A percentile compares a stretch with the other conserved stretches of the same genome.
Conservation (phyloP, 2,888 invertebrate genomes). For the Perizoma affinitatum region DNA sequence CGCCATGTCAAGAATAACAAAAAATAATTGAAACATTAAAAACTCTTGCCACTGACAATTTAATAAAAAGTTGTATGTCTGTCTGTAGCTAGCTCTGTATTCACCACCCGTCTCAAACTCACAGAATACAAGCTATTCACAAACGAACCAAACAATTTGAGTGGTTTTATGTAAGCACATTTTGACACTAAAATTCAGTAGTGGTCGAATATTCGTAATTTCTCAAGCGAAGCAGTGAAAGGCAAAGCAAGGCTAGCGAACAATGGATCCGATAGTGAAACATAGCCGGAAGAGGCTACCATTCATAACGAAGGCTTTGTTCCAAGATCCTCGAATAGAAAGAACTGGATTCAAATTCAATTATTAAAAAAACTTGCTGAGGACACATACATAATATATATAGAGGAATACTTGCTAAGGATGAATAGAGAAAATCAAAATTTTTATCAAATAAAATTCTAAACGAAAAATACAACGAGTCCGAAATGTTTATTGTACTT, state of each 20-base stretch:
- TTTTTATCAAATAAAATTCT: no score
- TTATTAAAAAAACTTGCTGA: neutral
- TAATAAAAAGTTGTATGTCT: neutral
- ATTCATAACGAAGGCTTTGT: conserved; percentile 72
- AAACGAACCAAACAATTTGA: conserved; percentile 26
- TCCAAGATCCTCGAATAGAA: conserved; percentile 60
- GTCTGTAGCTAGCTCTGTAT: neutral
- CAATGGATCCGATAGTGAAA: conserved; percentile 56
- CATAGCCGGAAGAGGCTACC: conserved; percentile 67
- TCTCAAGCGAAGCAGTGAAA: conserved; percentile 72
- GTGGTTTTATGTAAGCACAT: conserved; percentile 42
- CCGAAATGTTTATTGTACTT: no score
- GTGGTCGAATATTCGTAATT: conserved; percentile 58
- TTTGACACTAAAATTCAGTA: conserved; percentile 30
- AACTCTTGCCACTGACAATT: neutral
- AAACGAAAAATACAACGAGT: no score
- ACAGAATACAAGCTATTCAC: neutral
- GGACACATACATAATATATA: no score
- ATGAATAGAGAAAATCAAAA: conserved; percentile 19
- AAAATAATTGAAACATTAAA: neutral
- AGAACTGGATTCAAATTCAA: conserved; percentile 24
- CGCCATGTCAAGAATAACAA: conserved; percentile 18
- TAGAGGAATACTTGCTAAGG: neutral
- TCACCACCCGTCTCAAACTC: no score
- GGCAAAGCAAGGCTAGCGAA: conserved; percentile 68